Evolutionary conservation across 1,140 invertebrate species (phyloP).

Genomic region (Pseudoatta argentina): DNA sequence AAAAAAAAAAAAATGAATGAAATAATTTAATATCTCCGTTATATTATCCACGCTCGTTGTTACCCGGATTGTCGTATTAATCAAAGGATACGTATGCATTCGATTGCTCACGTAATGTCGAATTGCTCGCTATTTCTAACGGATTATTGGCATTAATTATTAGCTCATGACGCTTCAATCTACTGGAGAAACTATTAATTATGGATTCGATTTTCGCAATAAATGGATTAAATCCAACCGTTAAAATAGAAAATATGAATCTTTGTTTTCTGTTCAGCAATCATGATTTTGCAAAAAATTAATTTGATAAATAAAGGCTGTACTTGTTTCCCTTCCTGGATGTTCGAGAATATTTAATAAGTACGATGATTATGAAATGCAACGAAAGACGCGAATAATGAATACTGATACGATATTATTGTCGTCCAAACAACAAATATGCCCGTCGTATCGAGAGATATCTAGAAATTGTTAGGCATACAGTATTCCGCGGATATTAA

Average conservation of each 20-base stretch:
- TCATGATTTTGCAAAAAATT: background rate
- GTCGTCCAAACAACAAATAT: conserved; percentile 51
- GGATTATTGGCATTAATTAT: conserved; percentile 65
- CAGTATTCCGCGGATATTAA: conserved; percentile 74
- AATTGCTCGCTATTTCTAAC: conserved; percentile 30
- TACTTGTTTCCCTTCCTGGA: background rate
- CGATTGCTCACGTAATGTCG: background rate
- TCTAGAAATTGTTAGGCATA: conserved; percentile 69
- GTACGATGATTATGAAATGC: background rate
- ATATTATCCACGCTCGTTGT: conserved; percentile 20
- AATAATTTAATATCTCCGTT: background rate
- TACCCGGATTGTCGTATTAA: conserved; percentile 42
- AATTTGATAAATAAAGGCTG: background rate
- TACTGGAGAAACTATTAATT: conserved; percentile 60
- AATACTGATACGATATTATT: conserved; percentile 29
- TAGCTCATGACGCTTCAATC: conserved; percentile 56
- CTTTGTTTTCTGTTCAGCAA: background rate
- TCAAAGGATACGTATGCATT: conserved; percentile 54
- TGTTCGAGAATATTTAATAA: background rate
- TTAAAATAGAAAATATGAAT: background rate
- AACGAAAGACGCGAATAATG: conserved; percentile 2
- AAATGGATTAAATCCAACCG: background rate
- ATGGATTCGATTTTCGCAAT: conserved; percentile 41
- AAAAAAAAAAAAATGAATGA: conserved; percentile 21
- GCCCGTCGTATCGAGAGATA: conserved; percentile 37